Evolutionary conservation across 2,888 invertebrate genomes (phyloP), one percentile per base, ranked within the genome.

Genomic region (Thymelicus lineola): DNA sequence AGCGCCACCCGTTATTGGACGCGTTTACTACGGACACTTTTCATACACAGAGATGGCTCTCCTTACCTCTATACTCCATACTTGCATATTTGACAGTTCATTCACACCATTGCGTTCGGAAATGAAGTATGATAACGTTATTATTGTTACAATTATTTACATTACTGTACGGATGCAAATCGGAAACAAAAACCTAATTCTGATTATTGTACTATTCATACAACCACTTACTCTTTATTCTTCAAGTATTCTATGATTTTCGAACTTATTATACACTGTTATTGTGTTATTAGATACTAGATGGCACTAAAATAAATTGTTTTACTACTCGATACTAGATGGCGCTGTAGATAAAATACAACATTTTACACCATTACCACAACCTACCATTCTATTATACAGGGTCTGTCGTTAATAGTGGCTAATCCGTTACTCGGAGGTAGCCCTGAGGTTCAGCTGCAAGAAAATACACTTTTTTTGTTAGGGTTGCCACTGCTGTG

Each of bases 81-180:
- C n/a, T n/a, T 79, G 74, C 79, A 81, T 85, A 86, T 86, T 90
- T 90, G 90, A 88, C 88, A 90, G 90, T 90, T 91, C 91, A 88
- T 91, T 91, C 86, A 87, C 90, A 86, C 82, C 78, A 71, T 71
- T 74, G 45, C 78, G 84, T 82, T 84, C 79, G 15, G 50, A 63
- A 61, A 67, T 0, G 48, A 42, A 28, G 12, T 35, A 12, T 38
- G 36, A 38, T 59, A 36, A 59, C 38, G 65, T 64, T 35, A 17
- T 15, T 42, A 28, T 35, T 48, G n/a, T 28, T 14, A 7, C 9
- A 45, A 45, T 17, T 10, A 42, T 10, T 12, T 4, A 12, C 9
- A 12, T 12, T 42, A 10, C 10, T 42, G 4, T 10, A 42, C 42
- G 1, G 1, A 42, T 4, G 12, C 12, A 10, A 42, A 42, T 9